phyloP scores from a whole-genome alignment of 2,797 vertebrate genomes.

The Numenius phaeopus region DNA sequence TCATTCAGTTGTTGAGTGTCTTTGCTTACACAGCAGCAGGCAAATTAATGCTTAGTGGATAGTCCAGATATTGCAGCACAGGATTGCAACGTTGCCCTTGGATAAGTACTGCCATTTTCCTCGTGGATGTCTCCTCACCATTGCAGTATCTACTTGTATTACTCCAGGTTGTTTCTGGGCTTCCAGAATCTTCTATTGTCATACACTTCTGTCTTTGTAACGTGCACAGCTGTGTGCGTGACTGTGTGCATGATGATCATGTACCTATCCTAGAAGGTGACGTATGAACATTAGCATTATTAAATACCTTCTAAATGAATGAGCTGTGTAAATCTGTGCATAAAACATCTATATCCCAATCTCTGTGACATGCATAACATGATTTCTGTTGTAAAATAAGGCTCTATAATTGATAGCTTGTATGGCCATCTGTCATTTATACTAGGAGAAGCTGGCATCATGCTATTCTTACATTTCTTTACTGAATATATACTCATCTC shows the following conservation, averaged over 20 bases:
- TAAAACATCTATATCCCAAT: neutral
- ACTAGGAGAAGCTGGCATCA: neutral
- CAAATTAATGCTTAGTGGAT: neutral
- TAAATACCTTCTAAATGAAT: neutral
- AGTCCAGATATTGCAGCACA: neutral
- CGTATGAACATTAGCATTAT: neutral
- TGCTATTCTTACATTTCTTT: neutral
- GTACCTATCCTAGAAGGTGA: neutral
- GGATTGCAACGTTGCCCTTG: neutral
- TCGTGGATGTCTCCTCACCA: neutral
- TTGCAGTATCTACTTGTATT: neutral
- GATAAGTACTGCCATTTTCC: neutral
- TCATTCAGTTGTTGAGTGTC: neutral
- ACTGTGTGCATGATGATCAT: neutral
- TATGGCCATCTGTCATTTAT: neutral
- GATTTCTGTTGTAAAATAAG: neutral
- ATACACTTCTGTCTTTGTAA: neutral
- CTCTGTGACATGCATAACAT: neutral
- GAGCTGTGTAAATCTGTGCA: neutral
- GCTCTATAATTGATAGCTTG: neutral
- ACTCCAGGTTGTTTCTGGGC: neutral
- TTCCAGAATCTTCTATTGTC: neutral
- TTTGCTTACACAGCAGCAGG: neutral
- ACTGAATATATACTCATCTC: neutral
- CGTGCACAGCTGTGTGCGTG: neutral